Base-by-base conservation (phyloP, 2,888 invertebrate genomes). In the Melanchra persicariae region DNA sequence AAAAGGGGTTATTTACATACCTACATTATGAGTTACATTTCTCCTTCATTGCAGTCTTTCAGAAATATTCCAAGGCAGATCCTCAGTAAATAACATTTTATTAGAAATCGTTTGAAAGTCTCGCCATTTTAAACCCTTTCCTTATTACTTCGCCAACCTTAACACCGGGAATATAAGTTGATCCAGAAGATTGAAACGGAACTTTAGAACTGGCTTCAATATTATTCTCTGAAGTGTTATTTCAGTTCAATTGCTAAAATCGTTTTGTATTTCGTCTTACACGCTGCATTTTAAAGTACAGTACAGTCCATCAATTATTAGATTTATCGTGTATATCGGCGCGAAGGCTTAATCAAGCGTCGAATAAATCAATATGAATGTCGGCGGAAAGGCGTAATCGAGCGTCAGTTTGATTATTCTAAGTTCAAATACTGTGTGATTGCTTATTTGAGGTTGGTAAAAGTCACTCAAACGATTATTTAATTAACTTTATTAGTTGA, bases 141-240 rank as follows among this genome's bases (percentile, higher is more conserved):
- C 47, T 26, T 76, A 61, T 74, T 49, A 67, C 45, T 68, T 70
- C 34, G 54, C 55, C 67, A 72, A 62, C 59, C 72, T 62, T 60
- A 62, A 62, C 15, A 17, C 9, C n/a, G 26, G 45, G 62, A 71
- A 67, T 76, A 74, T 70, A 74, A 74, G 60, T 75, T 64, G 40
- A 22, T 66, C 24, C 19, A 51, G 40, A 51, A 68, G 59, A 72
- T 83, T 75, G 70, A 69, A 73, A 65, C 55, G 37, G 57, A 66
- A 73, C 63, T 65, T 68, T 64, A 69, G 60, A 64, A 55, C 37
- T 69, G 40, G 43, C 17, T 65, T 1, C 30, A 26, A 61, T 79
- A 67, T 59, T 65, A 62, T 65, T 71, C 9, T 43, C 30, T 17
- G n/a, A 68, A 63, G 62, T 72, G 73, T 68, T 63, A 51, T 62